Percentiles rank a stretch among this genome's conserved stretches.
These are phyloP conservation scores for Asobara japonica DNA, from an alignment of 1,140 invertebrate genomes.

Conservation along the genomic window DNA sequence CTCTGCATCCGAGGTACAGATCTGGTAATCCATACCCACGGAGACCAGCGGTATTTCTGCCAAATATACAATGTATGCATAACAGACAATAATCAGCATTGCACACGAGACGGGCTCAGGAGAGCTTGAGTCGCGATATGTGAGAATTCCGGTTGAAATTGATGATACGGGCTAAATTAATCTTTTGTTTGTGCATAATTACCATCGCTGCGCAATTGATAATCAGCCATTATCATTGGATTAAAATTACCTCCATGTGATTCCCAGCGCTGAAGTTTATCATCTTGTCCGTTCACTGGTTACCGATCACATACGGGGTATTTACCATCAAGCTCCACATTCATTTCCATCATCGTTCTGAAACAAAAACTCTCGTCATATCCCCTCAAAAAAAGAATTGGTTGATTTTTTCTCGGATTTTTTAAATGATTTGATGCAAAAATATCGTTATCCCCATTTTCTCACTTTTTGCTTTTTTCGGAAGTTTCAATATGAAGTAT, in stretches of 20 bases:
- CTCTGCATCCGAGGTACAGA: too few species aligned
- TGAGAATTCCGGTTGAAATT: not conserved
- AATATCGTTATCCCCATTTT: too few species aligned
- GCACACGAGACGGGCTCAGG: not conserved
- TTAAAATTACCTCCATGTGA: not conserved
- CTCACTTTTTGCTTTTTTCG: too few species aligned
- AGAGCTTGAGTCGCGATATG: not conserved
- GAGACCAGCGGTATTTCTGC: too few species aligned
- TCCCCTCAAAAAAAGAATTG: too few species aligned
- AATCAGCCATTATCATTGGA: not conserved
- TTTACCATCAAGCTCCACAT: too few species aligned
- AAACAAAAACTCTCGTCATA: too few species aligned
- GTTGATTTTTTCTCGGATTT: too few species aligned
- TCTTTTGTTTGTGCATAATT: not conserved
- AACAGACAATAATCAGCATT: not conserved
- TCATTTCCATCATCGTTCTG: too few species aligned
- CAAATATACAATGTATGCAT: not conserved
- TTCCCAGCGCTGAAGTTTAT: not conserved
- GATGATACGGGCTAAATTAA: not conserved
- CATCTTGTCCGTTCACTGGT: not conserved
- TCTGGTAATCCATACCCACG: too few species aligned
- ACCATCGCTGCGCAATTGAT: not conserved
- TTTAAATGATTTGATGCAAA: too few species aligned
- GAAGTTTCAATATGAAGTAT: too few species aligned
- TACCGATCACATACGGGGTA: not conserved